Evolutionary conservation across 2,113 vertebrate genomes (phyloP).

Genomic region (Geothlypis trichas): DNA sequence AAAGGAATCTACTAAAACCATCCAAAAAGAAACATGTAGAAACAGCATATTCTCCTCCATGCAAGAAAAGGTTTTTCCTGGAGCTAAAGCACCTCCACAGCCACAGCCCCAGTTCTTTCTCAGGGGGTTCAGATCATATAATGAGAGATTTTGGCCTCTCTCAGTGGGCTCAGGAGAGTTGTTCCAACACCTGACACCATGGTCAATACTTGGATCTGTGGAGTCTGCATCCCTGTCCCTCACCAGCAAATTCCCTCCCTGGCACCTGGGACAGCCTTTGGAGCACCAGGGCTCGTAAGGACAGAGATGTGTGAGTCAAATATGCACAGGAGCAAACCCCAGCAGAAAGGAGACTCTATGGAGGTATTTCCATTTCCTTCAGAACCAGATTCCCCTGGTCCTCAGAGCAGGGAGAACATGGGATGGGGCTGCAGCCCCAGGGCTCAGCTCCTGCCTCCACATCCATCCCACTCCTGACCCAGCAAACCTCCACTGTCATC

Average conservation of each 20-base stretch:
- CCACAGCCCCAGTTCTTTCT: background rate
- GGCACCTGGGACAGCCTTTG: accelerated
- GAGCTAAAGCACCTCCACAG: background rate
- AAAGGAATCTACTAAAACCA: background rate
- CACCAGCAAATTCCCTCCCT: background rate
- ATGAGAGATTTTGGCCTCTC: background rate
- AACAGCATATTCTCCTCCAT: background rate
- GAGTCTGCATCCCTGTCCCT: background rate
- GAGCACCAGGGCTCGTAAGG: accelerated
- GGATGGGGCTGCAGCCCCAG: background rate
- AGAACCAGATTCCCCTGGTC: background rate
- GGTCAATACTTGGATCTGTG: accelerated
- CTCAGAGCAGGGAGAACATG: accelerated
- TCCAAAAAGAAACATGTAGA: background rate
- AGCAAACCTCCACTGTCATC: background rate
- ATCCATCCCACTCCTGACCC: background rate
- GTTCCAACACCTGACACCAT: background rate
- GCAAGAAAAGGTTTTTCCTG: background rate
- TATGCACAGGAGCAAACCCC: accelerated
- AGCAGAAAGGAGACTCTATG: background rate
- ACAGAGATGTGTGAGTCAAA: background rate
- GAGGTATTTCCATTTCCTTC: background rate
- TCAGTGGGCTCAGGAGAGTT: background rate
- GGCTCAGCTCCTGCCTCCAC: background rate
- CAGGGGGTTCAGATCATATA: background rate